phyloP scores from a whole-genome alignment of 1,140 invertebrate genomes.

The Proctacanthus coquilletti region DNA sequence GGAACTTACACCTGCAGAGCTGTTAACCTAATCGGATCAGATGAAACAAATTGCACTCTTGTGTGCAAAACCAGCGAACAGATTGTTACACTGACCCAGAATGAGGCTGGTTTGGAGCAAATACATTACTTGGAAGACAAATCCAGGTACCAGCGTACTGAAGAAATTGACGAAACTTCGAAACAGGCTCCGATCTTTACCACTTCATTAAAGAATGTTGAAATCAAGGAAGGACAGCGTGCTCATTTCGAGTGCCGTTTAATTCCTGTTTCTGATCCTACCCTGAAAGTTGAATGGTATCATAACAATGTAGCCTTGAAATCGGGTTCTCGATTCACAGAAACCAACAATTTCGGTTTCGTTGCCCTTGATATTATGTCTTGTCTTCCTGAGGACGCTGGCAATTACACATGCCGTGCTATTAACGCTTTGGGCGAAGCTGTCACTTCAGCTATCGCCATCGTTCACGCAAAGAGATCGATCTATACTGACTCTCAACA shows the following conservation, averaged over 20 bases:
- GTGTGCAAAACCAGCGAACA: slow-evolving; percentile 56
- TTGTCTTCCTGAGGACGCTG: slow-evolving; percentile 79
- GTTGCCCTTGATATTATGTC: slow-evolving; percentile 86
- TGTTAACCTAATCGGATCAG: slow-evolving; percentile 71
- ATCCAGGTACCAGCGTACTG: slow-evolving; percentile 54
- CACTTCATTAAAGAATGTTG: slow-evolving; percentile 73
- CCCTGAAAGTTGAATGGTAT: slow-evolving; percentile 97
- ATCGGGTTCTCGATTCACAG: slow-evolving; percentile 73
- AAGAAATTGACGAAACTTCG: slow-evolving; percentile 63
- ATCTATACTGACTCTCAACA: slow-evolving; percentile 75
- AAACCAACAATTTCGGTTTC: slow-evolving; percentile 89
- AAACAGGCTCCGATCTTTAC: slow-evolving; percentile 83
- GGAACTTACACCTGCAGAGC: slow-evolving; percentile 85
- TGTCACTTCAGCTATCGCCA: slow-evolving; percentile 61
- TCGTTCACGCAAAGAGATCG: slow-evolving; percentile 70
- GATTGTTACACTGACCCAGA: slow-evolving; percentile 69
- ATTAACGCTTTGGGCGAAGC: slow-evolving; percentile 75
- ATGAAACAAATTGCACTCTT: slow-evolving; percentile 63
- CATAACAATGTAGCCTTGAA: slow-evolving; percentile 81
- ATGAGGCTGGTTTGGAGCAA: slow-evolving; percentile 68
- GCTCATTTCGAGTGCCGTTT: slow-evolving; percentile 93
- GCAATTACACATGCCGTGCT: slow-evolving; percentile 79
- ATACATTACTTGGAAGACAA: slow-evolving; percentile 77
- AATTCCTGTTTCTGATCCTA: slow-evolving; percentile 89
- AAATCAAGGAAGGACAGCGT: slow-evolving; percentile 87